Percentiles rank a stretch among this genome's conserved stretches.
Conservation (phyloP, 2,888 invertebrate genomes). For the Drosophila vallismaia region DNA sequence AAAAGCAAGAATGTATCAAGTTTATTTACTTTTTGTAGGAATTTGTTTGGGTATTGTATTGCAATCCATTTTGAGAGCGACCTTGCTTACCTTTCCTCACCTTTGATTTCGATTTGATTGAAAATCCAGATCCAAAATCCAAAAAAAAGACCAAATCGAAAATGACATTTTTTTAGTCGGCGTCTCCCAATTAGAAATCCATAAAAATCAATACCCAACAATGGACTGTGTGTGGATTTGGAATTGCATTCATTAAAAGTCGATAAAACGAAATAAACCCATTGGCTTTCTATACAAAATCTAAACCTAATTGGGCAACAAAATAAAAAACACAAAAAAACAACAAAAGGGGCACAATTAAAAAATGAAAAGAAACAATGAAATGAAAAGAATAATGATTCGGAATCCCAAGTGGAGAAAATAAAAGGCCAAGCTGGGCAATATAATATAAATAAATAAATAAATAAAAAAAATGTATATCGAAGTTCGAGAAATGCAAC, state of each 20-base stretch:
- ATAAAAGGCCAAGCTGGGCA: constrained; percentile 10
- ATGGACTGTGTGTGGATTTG: constrained; percentile 38
- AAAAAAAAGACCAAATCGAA: background rate
- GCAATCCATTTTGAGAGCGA: constrained; percentile 31
- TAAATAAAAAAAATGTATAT: constrained; percentile 15
- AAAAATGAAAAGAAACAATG: constrained; percentile 70
- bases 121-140: background rate
- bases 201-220: constrained; percentile 59
- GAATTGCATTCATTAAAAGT: constrained; percentile 64
- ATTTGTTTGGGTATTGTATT: background rate
- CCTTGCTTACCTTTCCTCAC: constrained; percentile 39
- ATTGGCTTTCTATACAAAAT: constrained; percentile 71
- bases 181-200: constrained; percentile 62
- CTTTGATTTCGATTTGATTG: constrained; percentile 16
- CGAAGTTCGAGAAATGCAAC: constrained; percentile 22
- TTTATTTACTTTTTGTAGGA: background rate
- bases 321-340: constrained; percentile 49
- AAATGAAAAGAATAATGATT: constrained; percentile 23
- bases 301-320: constrained; percentile 74
- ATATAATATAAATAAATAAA: constrained; percentile 26
- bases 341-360: constrained; percentile 41
- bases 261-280: constrained; percentile 74
- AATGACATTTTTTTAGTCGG: constrained; percentile 20
- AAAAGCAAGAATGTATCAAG: background rate
- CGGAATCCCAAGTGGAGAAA: constrained; percentile 3